These are phyloP conservation scores for Sebastes minor DNA, from an alignment of 2,797 vertebrate genomes.

Conservation along the genomic window DNA sequence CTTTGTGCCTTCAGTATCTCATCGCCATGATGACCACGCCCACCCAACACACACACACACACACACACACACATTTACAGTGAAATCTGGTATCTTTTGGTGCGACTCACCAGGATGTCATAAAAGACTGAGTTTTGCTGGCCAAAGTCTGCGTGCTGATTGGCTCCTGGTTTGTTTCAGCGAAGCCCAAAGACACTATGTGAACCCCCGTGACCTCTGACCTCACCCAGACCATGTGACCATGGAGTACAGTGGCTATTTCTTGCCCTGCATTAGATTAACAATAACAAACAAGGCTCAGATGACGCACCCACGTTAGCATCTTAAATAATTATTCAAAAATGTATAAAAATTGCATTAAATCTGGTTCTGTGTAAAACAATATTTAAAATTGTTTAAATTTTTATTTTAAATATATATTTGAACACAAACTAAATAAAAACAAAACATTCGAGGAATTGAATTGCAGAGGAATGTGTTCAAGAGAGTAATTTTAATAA, in stretches of 20 bases:
- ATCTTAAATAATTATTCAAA: neutral
- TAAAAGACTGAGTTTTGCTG: neutral
- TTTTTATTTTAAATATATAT: too few species aligned
- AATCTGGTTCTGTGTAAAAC: neutral
- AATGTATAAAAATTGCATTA: neutral
- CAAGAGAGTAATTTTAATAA: neutral
- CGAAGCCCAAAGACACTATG: conserved; percentile 26
- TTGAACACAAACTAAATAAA: neutral
- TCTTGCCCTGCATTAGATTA: too few species aligned
- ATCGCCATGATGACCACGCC: conserved; percentile 63
- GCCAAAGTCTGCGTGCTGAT: conserved; percentile 19
- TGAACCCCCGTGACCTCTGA: conserved; percentile 10
- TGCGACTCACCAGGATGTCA: neutral
- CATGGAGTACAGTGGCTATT: neutral
- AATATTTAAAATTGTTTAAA: neutral
- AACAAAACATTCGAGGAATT: neutral
- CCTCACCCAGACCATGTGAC: neutral
- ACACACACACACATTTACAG: neutral
- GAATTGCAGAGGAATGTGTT: neutral
- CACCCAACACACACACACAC: conserved; percentile 50
- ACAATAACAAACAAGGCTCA: neutral
- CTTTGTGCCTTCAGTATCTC: conserved; percentile 78
- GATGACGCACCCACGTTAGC: neutral
- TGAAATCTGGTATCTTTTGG: neutral
- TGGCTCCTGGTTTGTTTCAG: conserved; percentile 27